Evolutionary conservation across 2,797 vertebrate species (phyloP), one percentile per base, ranked within the genome.

Genomic region (Danio choprae): DNA sequence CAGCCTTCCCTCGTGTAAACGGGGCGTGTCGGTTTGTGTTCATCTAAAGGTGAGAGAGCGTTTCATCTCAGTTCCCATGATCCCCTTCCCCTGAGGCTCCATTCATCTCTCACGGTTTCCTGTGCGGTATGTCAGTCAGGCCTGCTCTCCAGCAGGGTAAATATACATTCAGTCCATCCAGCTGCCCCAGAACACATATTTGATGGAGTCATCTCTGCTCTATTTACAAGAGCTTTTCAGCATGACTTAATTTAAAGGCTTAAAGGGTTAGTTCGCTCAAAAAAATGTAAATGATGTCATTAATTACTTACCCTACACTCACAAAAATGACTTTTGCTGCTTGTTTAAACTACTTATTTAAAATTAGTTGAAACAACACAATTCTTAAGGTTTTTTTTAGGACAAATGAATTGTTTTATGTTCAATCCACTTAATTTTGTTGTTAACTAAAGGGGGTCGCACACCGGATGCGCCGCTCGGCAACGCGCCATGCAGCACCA

Each of bases 81-180:
- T 43, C 41, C 59, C 84, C 84, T 84, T 89, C 78, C 40, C 84
- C 89, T 86, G 79, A 62, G 74, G 82, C 72, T 48, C 86, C 60
- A 74, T 85, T 85, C 62, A 88, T 86, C 82, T 88, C 87, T 82
- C 84, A 84, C 6, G 53, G 75, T 78, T 78, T 46, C 44, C 12
- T 71, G 56, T 16, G 38, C 43, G 36, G 44, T 79, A 41, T 62
- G 67, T 62, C 46, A 62, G 68, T 53, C 58, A 72, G 59, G 9
- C 20, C 36, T 81, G 79, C 76, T 86, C 82, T 85, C 88, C 84
- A 73, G 36, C 87, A 79, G 81, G 55, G 84, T 85, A 92, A 91
- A 91, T 89, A 92, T 85, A 87, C 89, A 87, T 87, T 88, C 72
- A 86, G 51, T 84, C 55, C 40, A 74, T 85, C 46, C 41, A 75